Conservation (phyloP, 2,888 invertebrate genomes). For the Caenorhabditis sp. region DNA sequence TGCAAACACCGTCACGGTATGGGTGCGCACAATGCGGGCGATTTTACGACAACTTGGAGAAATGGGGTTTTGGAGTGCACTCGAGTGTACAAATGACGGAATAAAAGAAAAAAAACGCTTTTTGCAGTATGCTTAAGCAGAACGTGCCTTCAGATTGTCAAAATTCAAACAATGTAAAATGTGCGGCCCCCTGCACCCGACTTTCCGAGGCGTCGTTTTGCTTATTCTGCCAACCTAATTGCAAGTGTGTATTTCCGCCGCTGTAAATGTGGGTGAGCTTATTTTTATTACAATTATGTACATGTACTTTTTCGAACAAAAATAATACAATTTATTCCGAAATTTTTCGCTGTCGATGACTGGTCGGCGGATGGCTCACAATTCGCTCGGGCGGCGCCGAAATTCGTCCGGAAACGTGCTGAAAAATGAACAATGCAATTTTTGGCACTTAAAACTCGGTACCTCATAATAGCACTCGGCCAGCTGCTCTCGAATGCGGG, state of each 20-base stretch:
- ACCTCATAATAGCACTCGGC: slow-evolving; percentile 39
- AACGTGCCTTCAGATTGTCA: no score
- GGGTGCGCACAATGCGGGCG: slow-evolving; percentile 18
- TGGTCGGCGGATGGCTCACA: background rate
- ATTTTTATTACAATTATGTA: no score
- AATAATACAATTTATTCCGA: slow-evolving; percentile 19
- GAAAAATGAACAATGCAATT: background rate
- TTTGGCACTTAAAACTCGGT: background rate
- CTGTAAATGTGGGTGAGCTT: no score
- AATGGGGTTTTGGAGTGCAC: no score
- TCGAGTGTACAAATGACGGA: background rate
- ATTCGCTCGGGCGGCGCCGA: slow-evolving; percentile 46
- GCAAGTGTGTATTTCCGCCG: no score
- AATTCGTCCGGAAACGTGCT: slow-evolving; percentile 41
- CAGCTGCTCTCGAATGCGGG: slow-evolving; percentile 16
- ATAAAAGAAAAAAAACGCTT: background rate
- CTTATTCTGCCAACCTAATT: no score
- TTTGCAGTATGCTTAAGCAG: background rate
- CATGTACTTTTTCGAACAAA: no score
- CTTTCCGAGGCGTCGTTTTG: no score
- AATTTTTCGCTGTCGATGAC: background rate
- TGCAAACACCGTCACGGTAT: slow-evolving; percentile 37
- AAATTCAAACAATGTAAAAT: no score
- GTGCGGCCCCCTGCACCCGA: no score
- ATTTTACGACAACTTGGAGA: no score